Evolutionary conservation across 2,113 vertebrate genomes (phyloP), one percentile per base, ranked within the genome.

Genomic region (Odontophorus gujanensis): DNA sequence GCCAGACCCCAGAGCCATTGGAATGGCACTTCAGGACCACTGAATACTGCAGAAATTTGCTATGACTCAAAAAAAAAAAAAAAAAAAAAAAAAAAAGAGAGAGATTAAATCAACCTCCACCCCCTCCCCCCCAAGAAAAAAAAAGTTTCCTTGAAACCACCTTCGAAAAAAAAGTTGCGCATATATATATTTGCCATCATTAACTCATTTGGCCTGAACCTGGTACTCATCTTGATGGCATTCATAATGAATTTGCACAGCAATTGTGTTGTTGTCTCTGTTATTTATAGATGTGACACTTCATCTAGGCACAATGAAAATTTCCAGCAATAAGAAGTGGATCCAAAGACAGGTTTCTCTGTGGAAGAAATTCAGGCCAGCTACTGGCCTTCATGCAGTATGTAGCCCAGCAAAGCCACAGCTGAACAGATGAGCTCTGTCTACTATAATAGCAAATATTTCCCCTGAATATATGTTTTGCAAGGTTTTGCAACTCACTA

Each of bases 271-370:
- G 22, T 28, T 19, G 8, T 47, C 58, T 88, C 51, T 28, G 65
- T 72, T 48, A 71, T 68, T 88, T 82, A 76, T 53, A 84, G 66
- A 82, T 24, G 55, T 32, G 77, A 21, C 32, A 53, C 58, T 83
- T 93, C 95, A 79, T 86, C 61, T 50, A 67, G n/a, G 81, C 62
- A 84, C 87, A 91, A 81, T 68, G 28, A 89, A 87, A 88, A 88
- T 77, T 53, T 86, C 68, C 82, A 74, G 73, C 89, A 96, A 85
- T 94, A 93, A 92, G 78, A 93, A 86, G 43, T 48, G 61, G 36
- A 72, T 68, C 82, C 75, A 71, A 94, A 93, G 65, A 90, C 88
- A 34, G 8, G 45, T 26, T 85, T 85, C 19, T 83, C 48, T 75
- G 5, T 61, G 61, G 78, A 85, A 88, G 73, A 76, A 89, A 17